A percentile compares a stretch with the other conserved stretches of the same genome.
Conservation (phyloP, 2,888 invertebrate genomes). For the Suillia variegata region DNA sequence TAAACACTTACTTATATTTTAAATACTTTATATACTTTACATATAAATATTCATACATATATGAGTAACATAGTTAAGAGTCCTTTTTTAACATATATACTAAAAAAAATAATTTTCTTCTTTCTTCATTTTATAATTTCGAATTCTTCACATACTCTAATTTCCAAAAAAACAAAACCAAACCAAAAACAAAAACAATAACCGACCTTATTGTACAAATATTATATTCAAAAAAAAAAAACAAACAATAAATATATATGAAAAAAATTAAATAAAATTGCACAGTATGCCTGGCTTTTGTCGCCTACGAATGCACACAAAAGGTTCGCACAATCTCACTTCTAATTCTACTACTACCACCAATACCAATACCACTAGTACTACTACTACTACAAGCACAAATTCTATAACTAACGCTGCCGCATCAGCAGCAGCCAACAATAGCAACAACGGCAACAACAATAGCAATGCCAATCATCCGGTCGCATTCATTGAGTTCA, state of each 20-base stretch:
- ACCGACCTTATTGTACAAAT: slow-evolving; percentile 14
- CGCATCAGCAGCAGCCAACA: slow-evolving; percentile 33
- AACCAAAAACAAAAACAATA: not conserved
- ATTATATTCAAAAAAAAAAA: slow-evolving; percentile 29
- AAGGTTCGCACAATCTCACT: slow-evolving; percentile 67
- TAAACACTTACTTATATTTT: too few relatives aligned
- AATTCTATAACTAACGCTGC: slow-evolving; percentile 39
- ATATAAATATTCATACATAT: too few relatives aligned
- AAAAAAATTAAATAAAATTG: slow-evolving; percentile 42
- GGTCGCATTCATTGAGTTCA: slow-evolving; percentile 98
- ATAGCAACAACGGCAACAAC: slow-evolving; percentile 29
- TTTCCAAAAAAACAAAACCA: too few relatives aligned
- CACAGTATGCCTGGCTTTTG: slow-evolving; percentile 97
- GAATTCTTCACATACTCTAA: not conserved
- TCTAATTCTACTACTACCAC: slow-evolving; percentile 55
- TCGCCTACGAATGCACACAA: slow-evolving; percentile 93
- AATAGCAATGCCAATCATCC: slow-evolving; percentile 66
- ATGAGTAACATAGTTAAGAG: too few relatives aligned
- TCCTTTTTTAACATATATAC: too few relatives aligned
- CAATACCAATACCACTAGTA: slow-evolving; percentile 38
- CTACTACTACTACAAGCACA: slow-evolving; percentile 46
- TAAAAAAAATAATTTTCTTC: not conserved
- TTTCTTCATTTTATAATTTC: not conserved
- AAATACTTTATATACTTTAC: too few relatives aligned
- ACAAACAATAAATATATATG: slow-evolving; percentile 26